Evolutionary conservation across 1,140 invertebrate species (phyloP), one percentile per base, ranked within the genome.

Genomic region (Neodiprion lecontei): DNA sequence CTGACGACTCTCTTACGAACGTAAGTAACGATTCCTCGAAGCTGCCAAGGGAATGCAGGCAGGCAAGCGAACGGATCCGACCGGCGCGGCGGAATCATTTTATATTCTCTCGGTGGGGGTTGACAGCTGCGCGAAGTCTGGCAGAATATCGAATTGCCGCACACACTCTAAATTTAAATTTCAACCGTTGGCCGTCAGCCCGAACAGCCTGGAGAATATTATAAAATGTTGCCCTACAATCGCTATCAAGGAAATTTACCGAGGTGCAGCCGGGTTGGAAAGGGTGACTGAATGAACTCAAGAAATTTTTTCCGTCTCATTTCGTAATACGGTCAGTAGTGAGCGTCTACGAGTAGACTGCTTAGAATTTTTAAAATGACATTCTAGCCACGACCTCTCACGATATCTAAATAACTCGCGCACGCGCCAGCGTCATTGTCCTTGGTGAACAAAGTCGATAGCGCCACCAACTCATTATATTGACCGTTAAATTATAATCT

Each of bases 401-500:
- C 53, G 53, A 14, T 12, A 12, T 61, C 53, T 40, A 40, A 1
- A 61, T 12, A 40, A 14, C n/a, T 61, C n/a, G 53, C n/a, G 11
- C 53, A 61, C 53, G 53, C n/a, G 53, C 53, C 53, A 61, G 53
- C 28, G 28, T 5, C n/a, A 14, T 17, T 17, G 53, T 61, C 53
- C 53, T 61, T 61, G 53, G 53, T 9, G 11, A 61, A 61, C 53
- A 61, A 61, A 61, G 53, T 61, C 53, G 53, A 61, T 61, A 61
- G n/a, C 53, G 53, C 53, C 53, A 61, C 53, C 53, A 61, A 61
- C 53, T 61, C 53, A 61, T 61, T 61, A 40, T 40, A 61, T 61
- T 61, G 53, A 61, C 53, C 53, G 53, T 61, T 61, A 61, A 61
- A 61, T 11, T 61, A 61, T 8, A 61, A n/a, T 61, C 53, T 11